Conservation (phyloP, 1,140 invertebrate genomes). For the Oedothorax gibbosus region DNA sequence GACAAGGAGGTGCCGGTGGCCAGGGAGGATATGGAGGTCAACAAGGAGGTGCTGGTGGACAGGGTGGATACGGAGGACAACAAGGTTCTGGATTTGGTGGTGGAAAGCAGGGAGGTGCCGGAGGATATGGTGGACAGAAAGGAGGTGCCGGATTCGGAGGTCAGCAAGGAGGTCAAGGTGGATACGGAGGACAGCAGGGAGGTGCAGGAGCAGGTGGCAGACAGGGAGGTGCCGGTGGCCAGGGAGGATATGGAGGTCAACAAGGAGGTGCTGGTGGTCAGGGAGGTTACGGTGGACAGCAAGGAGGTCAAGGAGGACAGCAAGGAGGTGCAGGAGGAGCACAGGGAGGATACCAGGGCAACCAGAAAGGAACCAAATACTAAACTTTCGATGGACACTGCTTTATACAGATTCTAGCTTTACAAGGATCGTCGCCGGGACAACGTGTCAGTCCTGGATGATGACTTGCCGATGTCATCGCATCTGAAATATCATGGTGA, state of each 20-base stretch:
- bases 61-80: slow-evolving; percentile 10
- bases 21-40: background rate
- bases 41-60: background rate
- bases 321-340: slow-evolving; percentile 19
- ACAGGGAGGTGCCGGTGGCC: background rate
- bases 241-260: background rate
- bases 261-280: slow-evolving; percentile 11
- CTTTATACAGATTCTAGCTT: slow-evolving; percentile 43
- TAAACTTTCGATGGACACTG: slow-evolving; percentile 23
- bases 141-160: background rate
- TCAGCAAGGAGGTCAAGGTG: background rate
- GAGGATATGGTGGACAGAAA: background rate
- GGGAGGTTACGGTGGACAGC: slow-evolving; percentile 4
- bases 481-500: slow-evolving; percentile 25
- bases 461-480: slow-evolving; percentile 34
- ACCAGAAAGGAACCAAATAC: slow-evolving; percentile 29
- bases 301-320: slow-evolving; percentile 1
- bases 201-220: background rate
- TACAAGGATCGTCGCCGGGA: slow-evolving; percentile 44
- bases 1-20: slow-evolving; percentile 2
- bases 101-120: slow-evolving; percentile 2
- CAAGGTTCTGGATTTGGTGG: background rate
- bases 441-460: slow-evolving; percentile 50
- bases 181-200: background rate
- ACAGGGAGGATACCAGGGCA: slow-evolving; percentile 4